These are phyloP conservation scores for Eptesicus fuscus DNA, from an alignment of 2,113 vertebrate genomes.

Conservation along the genomic window DNA sequence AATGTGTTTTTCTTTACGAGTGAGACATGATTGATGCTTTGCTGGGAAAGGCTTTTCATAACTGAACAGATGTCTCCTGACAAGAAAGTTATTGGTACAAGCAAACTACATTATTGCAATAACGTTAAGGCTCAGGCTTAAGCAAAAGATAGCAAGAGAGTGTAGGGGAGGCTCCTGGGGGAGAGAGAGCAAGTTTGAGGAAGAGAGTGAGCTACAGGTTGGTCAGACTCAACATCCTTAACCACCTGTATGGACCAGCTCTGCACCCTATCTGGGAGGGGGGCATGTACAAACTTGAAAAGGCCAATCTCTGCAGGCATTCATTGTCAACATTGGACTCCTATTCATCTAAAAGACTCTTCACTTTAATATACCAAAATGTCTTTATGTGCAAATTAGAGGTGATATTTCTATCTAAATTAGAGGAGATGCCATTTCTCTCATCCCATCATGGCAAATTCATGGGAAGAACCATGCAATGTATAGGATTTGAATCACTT, in stretches of 20 bases:
- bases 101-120: constrained; percentile 56
- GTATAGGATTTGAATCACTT: neutral
- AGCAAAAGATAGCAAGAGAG: constrained; percentile 14
- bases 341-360: neutral
- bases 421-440: too few species aligned
- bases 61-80: constrained; percentile 68
- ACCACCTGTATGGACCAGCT: neutral
- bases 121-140: constrained; percentile 38
- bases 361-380: neutral
- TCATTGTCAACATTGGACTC: neutral
- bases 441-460: neutral
- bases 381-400: neutral
- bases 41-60: constrained; percentile 59
- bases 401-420: too few species aligned
- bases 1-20: constrained; percentile 60
- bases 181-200: neutral
- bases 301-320: neutral
- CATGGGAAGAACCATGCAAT: neutral
- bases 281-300: neutral
- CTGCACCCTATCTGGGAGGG: neutral
- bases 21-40: constrained; percentile 70
- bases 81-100: constrained; percentile 69
- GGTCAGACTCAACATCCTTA: neutral
- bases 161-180: neutral
- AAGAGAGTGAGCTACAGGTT: neutral